Evolutionary conservation across 2,888 invertebrate species (phyloP).

Genomic region (Macrosiphum euphorbiae): DNA sequence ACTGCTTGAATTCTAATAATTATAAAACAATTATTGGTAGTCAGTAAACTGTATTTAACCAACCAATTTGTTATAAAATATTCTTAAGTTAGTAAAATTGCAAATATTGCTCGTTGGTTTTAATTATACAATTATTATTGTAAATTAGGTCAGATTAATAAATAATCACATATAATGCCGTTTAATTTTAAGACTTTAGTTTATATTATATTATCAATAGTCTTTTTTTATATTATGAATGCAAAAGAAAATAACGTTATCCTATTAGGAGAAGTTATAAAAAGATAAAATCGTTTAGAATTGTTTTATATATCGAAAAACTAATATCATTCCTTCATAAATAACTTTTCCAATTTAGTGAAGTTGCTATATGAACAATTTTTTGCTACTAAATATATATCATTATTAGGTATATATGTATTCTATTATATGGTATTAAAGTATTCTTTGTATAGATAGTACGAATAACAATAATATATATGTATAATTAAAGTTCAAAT

Average conservation of each 20-base stretch:
- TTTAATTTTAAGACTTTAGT: neutral
- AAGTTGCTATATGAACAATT: constrained; percentile 26
- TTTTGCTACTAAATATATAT: constrained; percentile 12
- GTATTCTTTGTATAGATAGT: neutral
- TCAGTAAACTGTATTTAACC: neutral
- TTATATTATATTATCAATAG: neutral
- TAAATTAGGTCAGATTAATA: too few relatives aligned
- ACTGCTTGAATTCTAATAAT: neutral
- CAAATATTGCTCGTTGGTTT: neutral
- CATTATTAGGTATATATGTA: neutral
- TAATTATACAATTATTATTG: neutral
- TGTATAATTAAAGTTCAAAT: constrained; percentile 14
- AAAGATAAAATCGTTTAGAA: constrained; percentile 45
- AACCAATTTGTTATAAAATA: neutral
- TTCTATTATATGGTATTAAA: neutral
- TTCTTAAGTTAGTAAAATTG: neutral
- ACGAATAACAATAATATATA: neutral
- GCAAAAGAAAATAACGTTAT: neutral
- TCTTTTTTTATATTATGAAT: neutral
- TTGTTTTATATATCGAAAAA: constrained; percentile 6
- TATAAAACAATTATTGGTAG: neutral
- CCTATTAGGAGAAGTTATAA: constrained; percentile 31
- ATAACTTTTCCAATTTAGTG: constrained; percentile 43
- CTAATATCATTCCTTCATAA: constrained; percentile 38
- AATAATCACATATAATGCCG: neutral